Evolutionary conservation across 2,888 invertebrate species (phyloP).

Genomic region (Mimumesa dahlbomi): DNA sequence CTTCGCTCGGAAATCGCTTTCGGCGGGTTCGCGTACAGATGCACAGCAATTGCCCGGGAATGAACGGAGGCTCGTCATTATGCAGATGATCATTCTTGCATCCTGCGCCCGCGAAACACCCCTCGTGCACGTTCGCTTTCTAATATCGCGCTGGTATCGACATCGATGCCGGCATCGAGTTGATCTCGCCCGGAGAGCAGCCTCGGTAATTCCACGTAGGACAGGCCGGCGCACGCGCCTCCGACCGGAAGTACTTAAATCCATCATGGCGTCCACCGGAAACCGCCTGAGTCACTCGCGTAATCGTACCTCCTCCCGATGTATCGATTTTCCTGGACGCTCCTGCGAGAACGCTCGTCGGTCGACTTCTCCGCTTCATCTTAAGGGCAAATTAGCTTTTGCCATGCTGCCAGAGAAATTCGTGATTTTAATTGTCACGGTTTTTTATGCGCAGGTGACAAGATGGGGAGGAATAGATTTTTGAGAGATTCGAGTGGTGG

Average conservation of each 20-base stretch:
- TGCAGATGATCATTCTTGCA: slow-evolving; percentile 38
- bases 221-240: slow-evolving; percentile 73
- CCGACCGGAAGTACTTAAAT: slow-evolving; percentile 76
- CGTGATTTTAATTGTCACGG: too few relatives aligned
- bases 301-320: slow-evolving; percentile 73
- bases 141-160: slow-evolving; percentile 46
- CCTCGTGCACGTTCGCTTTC: slow-evolving; percentile 24
- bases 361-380: slow-evolving; percentile 48
- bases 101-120: slow-evolving; percentile 12
- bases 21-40: slow-evolving; percentile 18
- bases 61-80: slow-evolving; percentile 38
- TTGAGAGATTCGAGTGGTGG: too few relatives aligned
- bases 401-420: too few relatives aligned
- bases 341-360: slow-evolving; percentile 50
- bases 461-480: too few relatives aligned
- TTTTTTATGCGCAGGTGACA: too few relatives aligned
- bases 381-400: too few relatives aligned
- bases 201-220: slow-evolving; percentile 62
- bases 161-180: slow-evolving; percentile 39
- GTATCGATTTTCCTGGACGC: slow-evolving; percentile 66
- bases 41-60: slow-evolving; percentile 38
- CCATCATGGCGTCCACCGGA: slow-evolving; percentile 77
- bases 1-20: slow-evolving; percentile 16
- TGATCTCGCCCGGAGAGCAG: slow-evolving; percentile 54
- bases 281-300: slow-evolving; percentile 77